phyloP scores from a whole-genome alignment of 2,113 vertebrate genomes.

The Entomyzon cyanotis region DNA sequence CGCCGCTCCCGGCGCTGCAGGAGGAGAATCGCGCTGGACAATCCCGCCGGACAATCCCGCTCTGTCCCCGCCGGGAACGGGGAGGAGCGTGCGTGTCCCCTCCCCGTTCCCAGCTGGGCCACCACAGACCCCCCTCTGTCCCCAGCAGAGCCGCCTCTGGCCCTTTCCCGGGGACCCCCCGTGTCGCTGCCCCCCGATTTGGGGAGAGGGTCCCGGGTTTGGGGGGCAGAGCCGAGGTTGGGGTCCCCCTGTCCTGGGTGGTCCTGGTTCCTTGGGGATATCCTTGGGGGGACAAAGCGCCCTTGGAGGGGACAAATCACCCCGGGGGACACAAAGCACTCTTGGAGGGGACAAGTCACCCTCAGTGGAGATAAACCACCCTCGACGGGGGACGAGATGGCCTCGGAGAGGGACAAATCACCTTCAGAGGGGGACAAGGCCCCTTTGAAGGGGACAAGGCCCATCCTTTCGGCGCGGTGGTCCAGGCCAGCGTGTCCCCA shows the following conservation, averaged over 20 bases:
- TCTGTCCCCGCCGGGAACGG: constrained; percentile 4
- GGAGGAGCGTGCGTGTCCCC: constrained; percentile 24
- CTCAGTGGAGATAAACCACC: not conserved
- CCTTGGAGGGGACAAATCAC: not conserved
- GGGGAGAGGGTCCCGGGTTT: not conserved
- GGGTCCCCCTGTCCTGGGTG: not conserved
- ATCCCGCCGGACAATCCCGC: not conserved
- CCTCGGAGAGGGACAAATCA: not conserved
- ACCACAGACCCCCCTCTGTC: not conserved
- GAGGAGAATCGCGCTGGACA: not conserved
- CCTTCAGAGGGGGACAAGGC: not conserved
- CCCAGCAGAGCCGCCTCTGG: not conserved
- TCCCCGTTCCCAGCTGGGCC: not conserved
- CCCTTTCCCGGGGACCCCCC: not conserved
- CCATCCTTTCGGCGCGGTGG: rapidly evolving
- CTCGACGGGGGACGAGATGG: too few relatives aligned
- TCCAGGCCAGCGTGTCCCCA: not conserved
- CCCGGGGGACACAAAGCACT: not conserved
- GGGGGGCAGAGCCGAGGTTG: not conserved
- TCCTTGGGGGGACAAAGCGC: not conserved
- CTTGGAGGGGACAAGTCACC: not conserved
- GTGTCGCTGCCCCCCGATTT: rapidly evolving
- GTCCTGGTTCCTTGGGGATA: not conserved
- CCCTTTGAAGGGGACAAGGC: not conserved
- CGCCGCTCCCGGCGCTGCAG: constrained; percentile 56